Base-by-base conservation (phyloP, 2,888 invertebrate species). In the Eumerus sabulonum region DNA sequence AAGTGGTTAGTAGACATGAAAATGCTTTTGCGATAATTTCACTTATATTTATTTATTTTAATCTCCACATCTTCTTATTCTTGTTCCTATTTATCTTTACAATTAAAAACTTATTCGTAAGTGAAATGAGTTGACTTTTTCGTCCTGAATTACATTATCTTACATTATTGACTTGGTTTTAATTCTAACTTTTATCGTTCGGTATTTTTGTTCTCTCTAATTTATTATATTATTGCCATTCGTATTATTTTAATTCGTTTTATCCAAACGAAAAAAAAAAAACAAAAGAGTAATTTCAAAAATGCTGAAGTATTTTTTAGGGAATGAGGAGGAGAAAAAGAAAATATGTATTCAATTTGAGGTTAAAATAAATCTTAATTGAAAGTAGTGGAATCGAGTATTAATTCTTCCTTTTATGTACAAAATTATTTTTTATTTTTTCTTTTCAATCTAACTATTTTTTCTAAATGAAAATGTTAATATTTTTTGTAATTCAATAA, bases 21-120 rank as follows among this genome's bases (percentile, higher is more conserved):
- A 68, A 45, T 9, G 11, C 27, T 51, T 38, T 48, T 14, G 53
- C 47, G 53, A 67, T 73, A 47, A 60, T 59, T 63, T 70, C 64
- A 68, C 73, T 77, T 77, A 68, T 67, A 62, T 77, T 73, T 73
- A 77, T 77, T 77, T 77, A 76, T 59, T 68, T 77, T 77, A 77
- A 77, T 77, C n/a, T n/a, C n/a, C 57, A 40, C 11, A 27, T 27
- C 27, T 27, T 27, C 27, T 27, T 27, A 2, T 4, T 27, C 27
- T 27, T 27, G 2, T 27, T 27, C 27, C 7, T 27, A 27, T 27
- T 27, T 27, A 27, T 62, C 71, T 73, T 77, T 77, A 77, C 73
- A 77, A 68, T 77, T 77, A 63, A 77, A 73, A 77, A 77, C 77
- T 73, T 77, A 77, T 77, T 44, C 48, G 57, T 73, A 73, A 57